Evolutionary conservation across 2,888 invertebrate genomes (phyloP).

Genomic region (Acanthococcus lagerstroemiae): DNA sequence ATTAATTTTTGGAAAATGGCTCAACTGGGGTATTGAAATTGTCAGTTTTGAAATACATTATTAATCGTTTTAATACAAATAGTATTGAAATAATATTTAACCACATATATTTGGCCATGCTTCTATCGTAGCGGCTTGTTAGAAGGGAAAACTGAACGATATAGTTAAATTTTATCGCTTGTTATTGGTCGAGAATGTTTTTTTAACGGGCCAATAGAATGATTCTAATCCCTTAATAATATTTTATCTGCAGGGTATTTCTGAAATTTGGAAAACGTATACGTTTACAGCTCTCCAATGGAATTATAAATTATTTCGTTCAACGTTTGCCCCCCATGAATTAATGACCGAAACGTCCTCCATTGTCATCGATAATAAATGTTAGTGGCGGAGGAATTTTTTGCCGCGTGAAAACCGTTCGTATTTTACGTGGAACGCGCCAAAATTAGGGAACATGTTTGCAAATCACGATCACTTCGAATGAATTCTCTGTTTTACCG

Average conservation of each 20-base stretch:
- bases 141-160: slow-evolving; percentile 18
- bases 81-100: slow-evolving; percentile 30
- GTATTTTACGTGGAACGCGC: too few species aligned
- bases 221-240: slow-evolving; percentile 26
- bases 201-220: slow-evolving; percentile 25
- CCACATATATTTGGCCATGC: slow-evolving; percentile 6
- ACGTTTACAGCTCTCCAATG: slow-evolving; percentile 22
- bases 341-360: slow-evolving; percentile 21
- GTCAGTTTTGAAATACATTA: slow-evolving; percentile 28
- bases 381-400: too few species aligned
- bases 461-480: too few species aligned
- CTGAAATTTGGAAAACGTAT: slow-evolving; percentile 10
- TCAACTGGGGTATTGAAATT: slow-evolving; percentile 28
- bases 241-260: slow-evolving; percentile 23
- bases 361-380: slow-evolving; percentile 27
- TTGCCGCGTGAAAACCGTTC: too few species aligned
- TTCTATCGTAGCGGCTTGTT: not conserved
- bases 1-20: slow-evolving; percentile 28
- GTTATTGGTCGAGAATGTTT: slow-evolving; percentile 27
- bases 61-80: slow-evolving; percentile 30
- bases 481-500: too few species aligned
- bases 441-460: too few species aligned
- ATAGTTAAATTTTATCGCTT: slow-evolving; percentile 27
- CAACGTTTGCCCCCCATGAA: slow-evolving; percentile 7
- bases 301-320: slow-evolving; percentile 28